A percentile compares a stretch with the other conserved stretches of the same genome.
phyloP scores from a whole-genome alignment of 2,888 invertebrate species.

The Alviniconcha strummeri region DNA sequence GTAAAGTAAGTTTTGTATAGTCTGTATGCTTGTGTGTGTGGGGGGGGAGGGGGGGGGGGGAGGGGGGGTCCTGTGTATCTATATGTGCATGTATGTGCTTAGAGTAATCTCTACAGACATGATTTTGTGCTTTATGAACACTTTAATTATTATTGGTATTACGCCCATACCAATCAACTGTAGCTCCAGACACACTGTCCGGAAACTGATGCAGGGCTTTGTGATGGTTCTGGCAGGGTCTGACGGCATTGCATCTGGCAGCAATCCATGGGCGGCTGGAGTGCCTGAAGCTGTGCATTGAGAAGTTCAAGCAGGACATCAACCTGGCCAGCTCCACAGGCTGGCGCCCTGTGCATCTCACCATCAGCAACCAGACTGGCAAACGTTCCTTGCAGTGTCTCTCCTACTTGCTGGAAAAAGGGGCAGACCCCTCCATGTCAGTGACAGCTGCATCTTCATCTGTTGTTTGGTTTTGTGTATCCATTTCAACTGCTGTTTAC shows the following conservation, averaged over 20 bases:
- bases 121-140: too few species aligned
- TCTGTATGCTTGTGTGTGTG: too few species aligned
- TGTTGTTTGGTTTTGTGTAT: neutral
- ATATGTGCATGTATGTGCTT: too few species aligned
- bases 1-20: too few species aligned
- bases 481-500: neutral
- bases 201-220: too few species aligned
- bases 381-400: slow-evolving; percentile 68
- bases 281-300: slow-evolving; percentile 69
- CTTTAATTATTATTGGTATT: too few species aligned
- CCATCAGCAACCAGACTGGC: slow-evolving; percentile 72
- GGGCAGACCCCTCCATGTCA: slow-evolving; percentile 70
- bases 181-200: too few species aligned
- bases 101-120: too few species aligned
- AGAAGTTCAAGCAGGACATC: slow-evolving; percentile 69
- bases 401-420: slow-evolving; percentile 67
- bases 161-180: too few species aligned
- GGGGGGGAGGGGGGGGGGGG: too few species aligned
- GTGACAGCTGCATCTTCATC: slow-evolving; percentile 35
- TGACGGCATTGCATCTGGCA: slow-evolving; percentile 71
- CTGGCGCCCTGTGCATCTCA: slow-evolving; percentile 71
- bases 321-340: slow-evolving; percentile 70
- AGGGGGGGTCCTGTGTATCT: too few species aligned
- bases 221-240: slow-evolving; percentile 48
- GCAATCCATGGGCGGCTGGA: slow-evolving; percentile 72